Conservation (phyloP, 2,888 invertebrate genomes). For the Diogma glabrata region DNA sequence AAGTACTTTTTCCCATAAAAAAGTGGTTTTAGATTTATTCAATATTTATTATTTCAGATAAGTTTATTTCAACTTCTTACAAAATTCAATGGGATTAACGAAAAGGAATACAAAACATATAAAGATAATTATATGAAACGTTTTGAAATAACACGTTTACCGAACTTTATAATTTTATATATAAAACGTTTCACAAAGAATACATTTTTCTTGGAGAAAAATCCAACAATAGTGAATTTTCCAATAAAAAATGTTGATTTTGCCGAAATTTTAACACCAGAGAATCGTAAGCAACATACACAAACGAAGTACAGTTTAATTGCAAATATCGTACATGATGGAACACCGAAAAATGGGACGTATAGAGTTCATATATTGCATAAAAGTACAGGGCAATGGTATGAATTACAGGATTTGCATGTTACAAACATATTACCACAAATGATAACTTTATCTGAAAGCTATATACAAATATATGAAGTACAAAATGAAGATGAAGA, state of each 20-base stretch:
- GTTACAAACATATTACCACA: slow-evolving; percentile 97
- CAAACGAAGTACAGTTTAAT: slow-evolving; percentile 90
- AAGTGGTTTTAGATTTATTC: too few species aligned
- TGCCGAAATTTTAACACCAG: slow-evolving; percentile 83
- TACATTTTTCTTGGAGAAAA: slow-evolving; percentile 97
- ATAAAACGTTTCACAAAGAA: slow-evolving; percentile 98
- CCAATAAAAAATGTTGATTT: slow-evolving; percentile 99
- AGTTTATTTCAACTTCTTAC: slow-evolving; percentile 86
- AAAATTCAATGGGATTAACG: slow-evolving; percentile 91
- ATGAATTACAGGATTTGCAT: slow-evolving; percentile 94
- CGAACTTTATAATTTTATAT: slow-evolving; percentile 89
- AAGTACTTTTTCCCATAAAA: slow-evolving; percentile 59
- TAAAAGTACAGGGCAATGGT: slow-evolving; percentile 73
- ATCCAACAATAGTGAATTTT: slow-evolving; percentile 99
- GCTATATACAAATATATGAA: slow-evolving; percentile 88
- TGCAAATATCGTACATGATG: slow-evolving; percentile 99
- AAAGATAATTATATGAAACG: slow-evolving; percentile 97
- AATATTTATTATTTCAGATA: slow-evolving; percentile 45
- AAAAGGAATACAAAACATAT: slow-evolving; percentile 98
- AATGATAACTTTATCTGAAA: slow-evolving; percentile 98
- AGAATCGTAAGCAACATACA: slow-evolving; percentile 63
- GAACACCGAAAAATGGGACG: slow-evolving; percentile 88
- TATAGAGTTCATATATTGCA: slow-evolving; percentile 91
- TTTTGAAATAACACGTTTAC: slow-evolving; percentile 88
- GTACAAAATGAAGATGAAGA: slow-evolving; percentile 15